A percentile compares a stretch with the other conserved stretches of the same genome.
These are phyloP conservation scores for Balaeniceps rex DNA, from an alignment of 2,113 vertebrate genomes.

Conservation along the genomic window DNA sequence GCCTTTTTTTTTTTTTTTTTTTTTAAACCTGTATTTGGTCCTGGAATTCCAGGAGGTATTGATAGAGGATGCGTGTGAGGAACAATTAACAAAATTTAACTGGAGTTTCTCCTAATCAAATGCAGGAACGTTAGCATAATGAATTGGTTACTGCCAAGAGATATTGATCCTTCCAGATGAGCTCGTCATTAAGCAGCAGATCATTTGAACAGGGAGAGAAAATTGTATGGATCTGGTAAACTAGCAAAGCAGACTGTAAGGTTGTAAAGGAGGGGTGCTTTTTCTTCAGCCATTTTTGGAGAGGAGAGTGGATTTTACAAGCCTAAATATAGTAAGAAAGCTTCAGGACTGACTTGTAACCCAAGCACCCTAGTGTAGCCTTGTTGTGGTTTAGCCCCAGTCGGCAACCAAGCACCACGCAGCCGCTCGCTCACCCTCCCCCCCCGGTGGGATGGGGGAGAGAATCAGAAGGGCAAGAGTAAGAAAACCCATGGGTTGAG, in stretches of 20 bases:
- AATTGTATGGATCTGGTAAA: background rate
- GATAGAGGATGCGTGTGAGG: background rate
- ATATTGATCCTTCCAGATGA: background rate
- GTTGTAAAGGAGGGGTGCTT: background rate
- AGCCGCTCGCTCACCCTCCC: too few species aligned
- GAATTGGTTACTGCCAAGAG: background rate
- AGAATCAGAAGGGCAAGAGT: too few species aligned
- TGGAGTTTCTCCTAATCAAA: background rate
- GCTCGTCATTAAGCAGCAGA: background rate
- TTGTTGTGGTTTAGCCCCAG: too few species aligned
- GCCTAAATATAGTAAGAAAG: background rate
- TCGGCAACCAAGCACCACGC: too few species aligned
- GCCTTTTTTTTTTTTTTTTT: too few species aligned
- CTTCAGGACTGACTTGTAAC: background rate
- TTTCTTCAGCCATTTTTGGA: background rate
- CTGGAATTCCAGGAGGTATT: background rate
- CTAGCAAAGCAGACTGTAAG: background rate
- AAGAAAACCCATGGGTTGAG: too few species aligned
- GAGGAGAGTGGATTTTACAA: background rate
- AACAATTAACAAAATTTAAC: background rate
- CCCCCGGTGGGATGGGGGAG: too few species aligned
- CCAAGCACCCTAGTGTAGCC: too few species aligned
- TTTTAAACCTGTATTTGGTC: background rate
- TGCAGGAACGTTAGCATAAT: background rate
- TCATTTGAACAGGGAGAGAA: background rate